phyloP scores from a whole-genome alignment of 2,797 vertebrate genomes.

The Threskiornis aethiopicus region DNA sequence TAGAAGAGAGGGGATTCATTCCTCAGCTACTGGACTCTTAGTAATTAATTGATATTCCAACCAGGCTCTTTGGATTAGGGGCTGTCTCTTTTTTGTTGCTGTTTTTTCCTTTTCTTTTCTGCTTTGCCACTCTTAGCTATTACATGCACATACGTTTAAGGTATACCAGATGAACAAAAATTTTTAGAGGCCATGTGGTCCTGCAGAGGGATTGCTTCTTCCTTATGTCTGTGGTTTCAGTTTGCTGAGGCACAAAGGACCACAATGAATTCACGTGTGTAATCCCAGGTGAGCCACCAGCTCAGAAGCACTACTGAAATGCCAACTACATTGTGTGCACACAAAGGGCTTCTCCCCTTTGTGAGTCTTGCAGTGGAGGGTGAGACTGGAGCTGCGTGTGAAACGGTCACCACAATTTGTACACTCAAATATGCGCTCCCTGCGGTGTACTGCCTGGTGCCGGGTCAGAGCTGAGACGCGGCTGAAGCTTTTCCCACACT shows the following conservation, averaged over 20 bases:
- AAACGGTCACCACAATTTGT: slow-evolving; percentile 30
- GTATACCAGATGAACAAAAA: no score
- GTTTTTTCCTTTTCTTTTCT: no score
- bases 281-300: not conserved
- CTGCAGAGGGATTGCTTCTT: not conserved
- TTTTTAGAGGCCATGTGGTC: not conserved
- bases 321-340: not conserved
- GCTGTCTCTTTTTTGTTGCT: not conserved
- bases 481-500: slow-evolving; percentile 40
- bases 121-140: not conserved
- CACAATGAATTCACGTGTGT: rapidly evolving
- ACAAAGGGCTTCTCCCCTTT: not conserved
- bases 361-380: slow-evolving; percentile 20
- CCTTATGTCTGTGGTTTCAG: not conserved
- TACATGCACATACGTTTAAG: not conserved
- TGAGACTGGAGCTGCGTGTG: slow-evolving; percentile 50
- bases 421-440: slow-evolving; percentile 9
- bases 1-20: not conserved
- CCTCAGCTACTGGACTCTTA: not conserved
- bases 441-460: not conserved
- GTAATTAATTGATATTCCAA: not conserved
- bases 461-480: not conserved
- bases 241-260: not conserved
- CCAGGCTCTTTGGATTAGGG: not conserved
- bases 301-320: not conserved